Evolutionary conservation across 2,113 vertebrate genomes (phyloP).

Genomic region (Proterorhinus semilunaris): DNA sequence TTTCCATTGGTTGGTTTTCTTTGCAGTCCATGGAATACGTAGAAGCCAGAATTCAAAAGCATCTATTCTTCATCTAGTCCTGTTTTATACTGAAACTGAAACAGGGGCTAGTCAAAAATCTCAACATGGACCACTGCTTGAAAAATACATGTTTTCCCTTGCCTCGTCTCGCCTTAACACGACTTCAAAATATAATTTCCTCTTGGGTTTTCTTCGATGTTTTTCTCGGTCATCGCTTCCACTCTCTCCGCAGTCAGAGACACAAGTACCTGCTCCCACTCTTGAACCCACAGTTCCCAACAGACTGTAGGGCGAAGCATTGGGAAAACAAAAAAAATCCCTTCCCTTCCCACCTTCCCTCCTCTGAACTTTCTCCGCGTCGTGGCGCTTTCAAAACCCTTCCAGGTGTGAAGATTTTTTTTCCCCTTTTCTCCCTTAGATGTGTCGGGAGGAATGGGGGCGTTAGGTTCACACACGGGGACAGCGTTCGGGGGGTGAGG

Average conservation of each 20-base stretch:
- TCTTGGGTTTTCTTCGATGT: background rate
- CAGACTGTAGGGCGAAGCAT: constrained; percentile 26
- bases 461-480: constrained; percentile 37
- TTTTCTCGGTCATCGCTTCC: constrained; percentile 22
- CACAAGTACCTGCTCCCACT: constrained; percentile 23
- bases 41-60: no score
- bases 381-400: constrained; percentile 54
- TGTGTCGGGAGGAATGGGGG: constrained; percentile 42
- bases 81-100: no score
- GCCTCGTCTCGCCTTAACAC: no score
- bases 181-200: constrained; percentile 1
- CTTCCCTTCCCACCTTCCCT: constrained; percentile 23
- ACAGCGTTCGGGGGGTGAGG: constrained; percentile 13
- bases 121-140: no score
- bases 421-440: constrained; percentile 24
- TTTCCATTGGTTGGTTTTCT: no score
- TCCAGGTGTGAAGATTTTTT: constrained; percentile 51
- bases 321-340: constrained; percentile 52
- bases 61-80: no score
- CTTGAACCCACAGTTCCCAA: background rate
- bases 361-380: constrained; percentile 56
- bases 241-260: constrained; percentile 16
- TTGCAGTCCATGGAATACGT: no score
- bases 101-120: no score
- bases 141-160: background rate